Evolutionary conservation across 2,888 invertebrate species (phyloP).

Genomic region (Eulithis testata): DNA sequence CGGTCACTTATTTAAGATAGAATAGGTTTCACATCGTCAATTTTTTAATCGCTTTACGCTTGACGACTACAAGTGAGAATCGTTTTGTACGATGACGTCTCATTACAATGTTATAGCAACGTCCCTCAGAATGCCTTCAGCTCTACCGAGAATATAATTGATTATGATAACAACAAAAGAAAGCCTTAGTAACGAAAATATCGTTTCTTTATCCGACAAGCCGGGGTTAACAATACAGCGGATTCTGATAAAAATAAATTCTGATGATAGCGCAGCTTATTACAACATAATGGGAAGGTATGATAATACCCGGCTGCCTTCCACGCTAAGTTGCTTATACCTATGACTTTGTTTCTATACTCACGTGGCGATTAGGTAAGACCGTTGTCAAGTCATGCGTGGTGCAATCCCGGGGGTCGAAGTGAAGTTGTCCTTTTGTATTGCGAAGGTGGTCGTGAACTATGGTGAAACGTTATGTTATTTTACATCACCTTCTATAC

Average conservation of each 20-base stretch:
- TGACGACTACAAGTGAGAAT: conserved; percentile 38
- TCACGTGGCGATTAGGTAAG: neutral
- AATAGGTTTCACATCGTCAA: conserved; percentile 43
- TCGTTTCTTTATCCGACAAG: conserved; percentile 17
- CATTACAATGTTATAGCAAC: conserved; percentile 19
- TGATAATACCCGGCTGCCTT: conserved; percentile 12
- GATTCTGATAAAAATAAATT: conserved; percentile 34
- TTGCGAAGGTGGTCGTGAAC: conserved; percentile 41
- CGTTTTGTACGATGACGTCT: conserved; percentile 23
- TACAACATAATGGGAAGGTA: conserved; percentile 24
- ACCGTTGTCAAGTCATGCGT: conserved; percentile 29
- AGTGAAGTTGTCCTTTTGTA: conserved; percentile 37
- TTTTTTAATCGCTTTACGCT: conserved; percentile 44
- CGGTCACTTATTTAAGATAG: conserved; percentile 45
- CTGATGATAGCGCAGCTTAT: conserved; percentile 28
- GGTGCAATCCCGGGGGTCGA: conserved; percentile 32
- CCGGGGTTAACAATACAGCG: conserved; percentile 31
- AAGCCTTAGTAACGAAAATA: conserved; percentile 29
- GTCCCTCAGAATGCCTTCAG: conserved; percentile 14
- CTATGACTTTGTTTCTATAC: conserved; percentile 7
- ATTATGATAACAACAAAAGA: conserved; percentile 26
- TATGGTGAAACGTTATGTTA: conserved; percentile 32
- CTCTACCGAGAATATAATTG: conserved; percentile 29
- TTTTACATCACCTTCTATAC: conserved; percentile 9
- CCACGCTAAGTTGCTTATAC: conserved; percentile 14